Base-by-base conservation (phyloP, 30 jellyfish, hydroid and myxozoan species). In the Haliclystus octoradiatus region DNA sequence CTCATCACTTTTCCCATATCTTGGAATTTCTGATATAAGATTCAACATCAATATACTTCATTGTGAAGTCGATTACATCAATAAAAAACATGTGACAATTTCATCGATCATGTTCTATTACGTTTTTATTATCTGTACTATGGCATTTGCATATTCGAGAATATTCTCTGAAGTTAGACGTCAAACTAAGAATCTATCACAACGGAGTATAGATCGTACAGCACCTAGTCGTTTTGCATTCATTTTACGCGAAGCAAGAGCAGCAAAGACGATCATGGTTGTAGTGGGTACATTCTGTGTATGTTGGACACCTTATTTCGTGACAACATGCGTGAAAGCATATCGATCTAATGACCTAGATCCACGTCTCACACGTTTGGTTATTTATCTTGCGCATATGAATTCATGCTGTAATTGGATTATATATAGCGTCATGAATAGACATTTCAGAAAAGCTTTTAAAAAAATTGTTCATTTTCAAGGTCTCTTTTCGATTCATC, bases 331-430 rank as follows among this genome's bases (percentile, higher is more conserved):
- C 51, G 30, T 85, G 24, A 72, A 81, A 9, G 88, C 96, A 12
- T 85, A 72, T 52, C 66, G 26, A 5, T 93, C 96, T 35, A 72
- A 49, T 14, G 34, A 26, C 19, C 71, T 78, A n/a, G 50, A 85
- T 25, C 80, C 81, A 12, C 46, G 69, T 33, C 62, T 72, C 24
- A 80, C 72, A 67, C 69, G 96, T 12, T 34, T 85, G 13, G 93
- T 81, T 1, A 68, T 85, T 49, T 77, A 74, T 2, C 62, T 85
- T 31, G 93, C 93, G 34, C 73, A 85, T 33, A 30, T 69, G 28
- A 85, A 85, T 40, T 77, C 93, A 3, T 50, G 93, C 46, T 78
- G 93, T 69, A 85, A 85, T 57, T 85, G 96, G 96, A 68, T 85
- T 13, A 75, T 85, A 2, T 85, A 85, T 79, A 78, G 96, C 53